A percentile compares a stretch with the other conserved stretches of the same genome.
These are phyloP conservation scores for Biston stratarius DNA, from an alignment of 2,888 invertebrate genomes.

Conservation along the genomic window DNA sequence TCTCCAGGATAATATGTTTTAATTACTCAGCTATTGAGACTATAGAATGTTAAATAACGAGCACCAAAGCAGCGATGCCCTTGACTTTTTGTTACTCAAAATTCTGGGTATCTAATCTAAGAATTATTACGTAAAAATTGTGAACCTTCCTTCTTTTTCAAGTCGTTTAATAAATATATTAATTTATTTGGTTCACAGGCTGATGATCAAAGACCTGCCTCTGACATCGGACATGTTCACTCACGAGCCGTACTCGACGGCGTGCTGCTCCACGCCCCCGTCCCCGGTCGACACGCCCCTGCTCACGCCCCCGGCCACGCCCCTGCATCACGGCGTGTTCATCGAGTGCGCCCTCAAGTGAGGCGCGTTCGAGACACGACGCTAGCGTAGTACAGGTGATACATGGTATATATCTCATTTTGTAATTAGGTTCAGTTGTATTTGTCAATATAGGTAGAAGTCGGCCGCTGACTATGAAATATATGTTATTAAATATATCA, in stretches of 20 bases:
- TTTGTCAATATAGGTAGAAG: slow-evolving; percentile 3
- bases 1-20: too few species aligned
- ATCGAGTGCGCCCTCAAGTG: slow-evolving; percentile 84
- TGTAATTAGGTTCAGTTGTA: neutral
- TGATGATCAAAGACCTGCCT: slow-evolving; percentile 86
- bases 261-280: slow-evolving; percentile 42
- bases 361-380: slow-evolving; percentile 42
- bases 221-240: slow-evolving; percentile 84
- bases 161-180: too few species aligned
- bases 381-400: slow-evolving; percentile 18
- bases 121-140: too few species aligned
- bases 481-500: neutral
- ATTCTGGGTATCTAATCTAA: too few species aligned
- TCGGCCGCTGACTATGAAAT: slow-evolving; percentile 25
- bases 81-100: too few species aligned
- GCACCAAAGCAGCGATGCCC: too few species aligned
- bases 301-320: slow-evolving; percentile 39
- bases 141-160: too few species aligned
- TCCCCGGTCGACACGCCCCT: slow-evolving; percentile 35
- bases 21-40: too few species aligned
- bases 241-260: slow-evolving; percentile 48
- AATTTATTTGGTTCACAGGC: slow-evolving; percentile 66
- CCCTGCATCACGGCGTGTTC: slow-evolving; percentile 60
- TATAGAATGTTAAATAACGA: too few species aligned
- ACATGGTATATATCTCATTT: slow-evolving; percentile 5